Conservation (phyloP, 2,888 invertebrate species). For the Copidosoma aretas region DNA sequence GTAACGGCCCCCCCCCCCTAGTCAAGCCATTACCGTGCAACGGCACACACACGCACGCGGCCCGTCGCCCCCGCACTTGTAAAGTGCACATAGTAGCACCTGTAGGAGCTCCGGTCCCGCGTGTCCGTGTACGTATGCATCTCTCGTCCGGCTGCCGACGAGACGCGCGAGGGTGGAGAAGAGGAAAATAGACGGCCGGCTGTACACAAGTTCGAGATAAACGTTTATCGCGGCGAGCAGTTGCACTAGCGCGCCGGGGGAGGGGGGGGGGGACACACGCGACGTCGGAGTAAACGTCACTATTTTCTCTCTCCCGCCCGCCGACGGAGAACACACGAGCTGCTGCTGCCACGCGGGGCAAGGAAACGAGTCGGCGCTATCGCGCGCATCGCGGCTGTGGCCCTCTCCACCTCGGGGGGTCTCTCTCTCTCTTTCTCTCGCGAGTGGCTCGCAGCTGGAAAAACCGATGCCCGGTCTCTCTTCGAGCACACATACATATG, state of each 20-base stretch:
- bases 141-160: too few relatives aligned
- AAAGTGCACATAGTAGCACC: slow-evolving; percentile 29
- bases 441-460: neutral
- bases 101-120: slow-evolving; percentile 30
- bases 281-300: slow-evolving; percentile 36
- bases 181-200: slow-evolving; percentile 38
- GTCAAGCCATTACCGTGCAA: slow-evolving; percentile 12
- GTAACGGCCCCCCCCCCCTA: slow-evolving; percentile 10
- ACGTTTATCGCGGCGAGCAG: slow-evolving; percentile 42
- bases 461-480: neutral
- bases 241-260: too few relatives aligned
- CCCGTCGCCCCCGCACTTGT: slow-evolving; percentile 27
- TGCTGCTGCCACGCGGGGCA: too few relatives aligned
- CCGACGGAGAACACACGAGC: too few relatives aligned
- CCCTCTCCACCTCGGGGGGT: too few relatives aligned
- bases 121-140: too few relatives aligned
- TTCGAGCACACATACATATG: neutral
- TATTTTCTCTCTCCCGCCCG: slow-evolving; percentile 17
- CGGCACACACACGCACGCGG: neutral
- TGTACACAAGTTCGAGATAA: slow-evolving; percentile 44
- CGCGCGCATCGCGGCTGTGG: too few relatives aligned
- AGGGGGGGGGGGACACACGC: slow-evolving; percentile 29
- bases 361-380: too few relatives aligned
- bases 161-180: neutral
- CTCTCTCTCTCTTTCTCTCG: too few relatives aligned